Conservation (phyloP, 1,140 invertebrate species). For the Anastrepha obliqua region DNA sequence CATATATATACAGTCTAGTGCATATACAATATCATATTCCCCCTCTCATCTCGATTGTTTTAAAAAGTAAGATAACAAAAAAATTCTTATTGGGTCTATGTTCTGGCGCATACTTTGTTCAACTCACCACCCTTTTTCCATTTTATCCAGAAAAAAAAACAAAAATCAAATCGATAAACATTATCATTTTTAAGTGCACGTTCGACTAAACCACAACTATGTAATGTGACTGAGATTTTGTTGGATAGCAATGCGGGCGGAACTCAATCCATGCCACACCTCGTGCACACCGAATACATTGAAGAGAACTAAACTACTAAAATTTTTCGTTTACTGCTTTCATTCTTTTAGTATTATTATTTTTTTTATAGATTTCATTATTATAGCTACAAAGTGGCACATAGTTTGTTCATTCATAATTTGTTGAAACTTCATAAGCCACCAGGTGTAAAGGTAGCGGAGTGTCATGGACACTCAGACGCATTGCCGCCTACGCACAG, state of each 20-base stretch:
- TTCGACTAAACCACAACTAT: conserved; percentile 24
- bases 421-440: not conserved
- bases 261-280: conserved; percentile 22
- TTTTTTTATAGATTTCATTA: not conserved
- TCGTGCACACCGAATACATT: not conserved
- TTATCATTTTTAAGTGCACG: conserved; percentile 39
- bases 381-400: not conserved
- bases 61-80: no score
- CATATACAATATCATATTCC: no score
- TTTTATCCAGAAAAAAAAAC: no score
- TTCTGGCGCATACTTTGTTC: not conserved
- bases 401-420: conserved; percentile 29
- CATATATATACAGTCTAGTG: no score
- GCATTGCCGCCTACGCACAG: not conserved
- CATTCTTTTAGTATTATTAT: not conserved
- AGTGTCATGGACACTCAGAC: not conserved
- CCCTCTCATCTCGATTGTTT: no score
- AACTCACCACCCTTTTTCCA: not conserved
- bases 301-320: not conserved
- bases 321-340: not conserved
- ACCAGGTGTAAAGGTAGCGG: no score
- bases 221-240: not conserved
- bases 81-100: not conserved
- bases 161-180: conserved; percentile 44
- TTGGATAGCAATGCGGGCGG: not conserved